Evolutionary conservation across 2,113 vertebrate genomes (phyloP).

Genomic region (Hippocampus guttulatus): DNA sequence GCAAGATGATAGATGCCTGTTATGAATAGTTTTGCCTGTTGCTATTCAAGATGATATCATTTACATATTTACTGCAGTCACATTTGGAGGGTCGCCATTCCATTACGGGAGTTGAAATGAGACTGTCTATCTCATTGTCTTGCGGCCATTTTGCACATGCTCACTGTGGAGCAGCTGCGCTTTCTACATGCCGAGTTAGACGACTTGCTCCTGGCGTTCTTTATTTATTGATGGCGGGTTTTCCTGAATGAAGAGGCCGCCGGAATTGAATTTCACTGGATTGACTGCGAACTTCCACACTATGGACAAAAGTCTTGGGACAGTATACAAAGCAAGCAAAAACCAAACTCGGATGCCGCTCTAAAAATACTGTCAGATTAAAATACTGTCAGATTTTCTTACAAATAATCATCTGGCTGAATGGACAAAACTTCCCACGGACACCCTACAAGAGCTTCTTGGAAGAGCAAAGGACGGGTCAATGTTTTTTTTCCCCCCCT

Average conservation of each 20-base stretch:
- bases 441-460: not conserved
- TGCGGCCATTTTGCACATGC: not conserved
- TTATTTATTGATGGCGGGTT: not conserved
- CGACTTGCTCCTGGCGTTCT: not conserved
- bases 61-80: not conserved
- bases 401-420: not conserved
- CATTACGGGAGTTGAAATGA: not conserved
- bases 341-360: not conserved
- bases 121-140: not conserved
- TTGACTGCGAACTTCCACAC: not conserved
- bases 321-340: not conserved
- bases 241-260: not conserved
- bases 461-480: not conserved
- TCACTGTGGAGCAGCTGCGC: not conserved
- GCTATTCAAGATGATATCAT: not conserved
- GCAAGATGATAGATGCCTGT: not conserved
- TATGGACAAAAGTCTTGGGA: not conserved
- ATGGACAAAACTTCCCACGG: not conserved
- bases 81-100: not conserved
- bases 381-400: no score
- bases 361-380: no score
- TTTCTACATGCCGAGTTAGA: not conserved
- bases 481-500: not conserved
- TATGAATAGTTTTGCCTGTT: not conserved
- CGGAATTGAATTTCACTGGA: not conserved